phyloP scores from a whole-genome alignment of 2,113 vertebrate species.

The Pitta sordida region DNA sequence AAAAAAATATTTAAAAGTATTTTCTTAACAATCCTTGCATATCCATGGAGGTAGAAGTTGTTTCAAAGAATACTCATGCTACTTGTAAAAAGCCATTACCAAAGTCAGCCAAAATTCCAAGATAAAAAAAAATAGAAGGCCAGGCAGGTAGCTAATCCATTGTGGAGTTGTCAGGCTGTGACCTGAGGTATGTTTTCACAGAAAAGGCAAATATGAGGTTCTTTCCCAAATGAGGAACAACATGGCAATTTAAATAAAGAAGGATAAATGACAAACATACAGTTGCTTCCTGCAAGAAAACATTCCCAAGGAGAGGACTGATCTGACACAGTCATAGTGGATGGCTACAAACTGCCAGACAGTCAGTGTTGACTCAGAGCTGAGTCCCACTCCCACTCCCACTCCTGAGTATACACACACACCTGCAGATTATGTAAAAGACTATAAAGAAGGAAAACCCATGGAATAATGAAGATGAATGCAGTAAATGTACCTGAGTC shows the following conservation, averaged over 20 bases:
- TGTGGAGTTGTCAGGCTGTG: background rate
- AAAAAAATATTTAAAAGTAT: background rate
- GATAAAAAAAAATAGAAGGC: background rate
- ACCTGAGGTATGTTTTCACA: background rate
- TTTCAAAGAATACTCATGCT: background rate
- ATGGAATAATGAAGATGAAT: slow-evolving; percentile 31
- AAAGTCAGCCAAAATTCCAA: background rate
- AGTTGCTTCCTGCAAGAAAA: background rate
- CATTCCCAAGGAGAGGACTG: background rate
- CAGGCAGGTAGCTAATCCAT: background rate
- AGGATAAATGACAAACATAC: background rate
- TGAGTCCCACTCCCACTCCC: background rate
- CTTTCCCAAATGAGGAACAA: background rate
- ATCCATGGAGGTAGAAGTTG: background rate
- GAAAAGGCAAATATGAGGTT: background rate
- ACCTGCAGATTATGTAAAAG: background rate
- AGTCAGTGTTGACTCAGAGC: background rate
- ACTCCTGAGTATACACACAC: too few species aligned
- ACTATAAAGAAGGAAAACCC: background rate
- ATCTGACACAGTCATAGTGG: background rate
- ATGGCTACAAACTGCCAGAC: background rate
- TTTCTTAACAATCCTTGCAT: background rate
- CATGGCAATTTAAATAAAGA: background rate
- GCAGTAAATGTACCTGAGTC: slow-evolving; percentile 15
- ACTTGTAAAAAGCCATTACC: background rate